phyloP scores from a whole-genome alignment of 1,140 invertebrate genomes.

The Drosophila teissieri region DNA sequence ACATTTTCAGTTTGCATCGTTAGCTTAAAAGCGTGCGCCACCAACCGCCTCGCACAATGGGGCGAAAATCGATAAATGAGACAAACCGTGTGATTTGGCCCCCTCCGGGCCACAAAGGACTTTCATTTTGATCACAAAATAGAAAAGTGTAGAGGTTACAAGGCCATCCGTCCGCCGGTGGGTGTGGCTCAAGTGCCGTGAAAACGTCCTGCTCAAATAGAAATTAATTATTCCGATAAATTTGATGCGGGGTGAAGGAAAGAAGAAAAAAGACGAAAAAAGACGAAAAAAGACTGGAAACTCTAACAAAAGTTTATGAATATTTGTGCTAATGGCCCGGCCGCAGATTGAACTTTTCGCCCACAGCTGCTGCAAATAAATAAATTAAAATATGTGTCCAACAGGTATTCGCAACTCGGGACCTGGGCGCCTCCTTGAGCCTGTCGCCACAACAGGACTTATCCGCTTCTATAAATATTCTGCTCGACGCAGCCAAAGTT shows the following conservation, averaged over 20 bases:
- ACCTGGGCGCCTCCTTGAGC: slow-evolving; percentile 21
- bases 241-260: slow-evolving; percentile 20
- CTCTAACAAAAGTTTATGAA: slow-evolving; percentile 46
- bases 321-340: slow-evolving; percentile 46
- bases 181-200: slow-evolving; percentile 39
- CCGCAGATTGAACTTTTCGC: slow-evolving; percentile 42
- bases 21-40: slow-evolving; percentile 76
- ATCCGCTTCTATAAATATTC: slow-evolving; percentile 57
- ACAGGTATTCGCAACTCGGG: slow-evolving; percentile 32
- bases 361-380: slow-evolving; percentile 47
- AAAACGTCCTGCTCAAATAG: slow-evolving; percentile 33
- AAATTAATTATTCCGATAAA: slow-evolving; percentile 54
- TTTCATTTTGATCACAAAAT: slow-evolving; percentile 64
- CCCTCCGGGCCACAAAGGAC: slow-evolving; percentile 52
- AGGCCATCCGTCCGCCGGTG: slow-evolving; percentile 27
- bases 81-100: slow-evolving; percentile 72
- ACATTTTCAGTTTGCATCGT: slow-evolving; percentile 83
- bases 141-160: slow-evolving; percentile 41
- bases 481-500: slow-evolving; percentile 51
- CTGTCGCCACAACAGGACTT: slow-evolving; percentile 24
- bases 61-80: slow-evolving; percentile 77
- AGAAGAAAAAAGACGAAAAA: neutral
- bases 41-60: slow-evolving; percentile 57
- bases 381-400: slow-evolving; percentile 54
- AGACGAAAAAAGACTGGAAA: slow-evolving; percentile 2